Evolutionary conservation across 2,888 invertebrate species (phyloP).

Genomic region (Melinopterus prodromus): DNA sequence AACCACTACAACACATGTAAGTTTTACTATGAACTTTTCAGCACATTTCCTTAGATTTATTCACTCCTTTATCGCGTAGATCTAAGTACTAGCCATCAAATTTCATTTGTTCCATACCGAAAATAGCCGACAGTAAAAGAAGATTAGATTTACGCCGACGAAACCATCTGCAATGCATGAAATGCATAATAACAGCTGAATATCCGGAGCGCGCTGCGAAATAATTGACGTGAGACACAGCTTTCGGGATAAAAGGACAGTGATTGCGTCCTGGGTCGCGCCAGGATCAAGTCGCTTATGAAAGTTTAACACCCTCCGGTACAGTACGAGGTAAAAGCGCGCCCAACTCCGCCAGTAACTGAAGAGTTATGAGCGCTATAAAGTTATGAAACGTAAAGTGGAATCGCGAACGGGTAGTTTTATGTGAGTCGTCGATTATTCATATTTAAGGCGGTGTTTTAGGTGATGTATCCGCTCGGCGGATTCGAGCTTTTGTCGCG

Average conservation of each 20-base stretch:
- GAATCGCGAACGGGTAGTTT: background rate
- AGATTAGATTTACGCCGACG: background rate
- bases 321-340: conserved; percentile 29
- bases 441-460: background rate
- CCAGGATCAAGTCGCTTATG: conserved; percentile 42
- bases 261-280: conserved; percentile 46
- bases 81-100: background rate
- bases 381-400: background rate
- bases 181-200: conserved; percentile 39
- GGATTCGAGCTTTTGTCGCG: conserved; percentile 5
- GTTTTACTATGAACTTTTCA: background rate
- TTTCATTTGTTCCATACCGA: background rate
- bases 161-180: conserved; percentile 33
- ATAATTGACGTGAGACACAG: conserved; percentile 48
- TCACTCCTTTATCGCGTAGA: background rate
- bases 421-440: background rate
- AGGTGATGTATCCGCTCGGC: background rate
- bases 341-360: background rate
- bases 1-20: background rate
- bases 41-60: background rate
- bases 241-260: conserved; percentile 47
- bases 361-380: background rate
- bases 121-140: background rate
- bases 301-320: conserved; percentile 41
- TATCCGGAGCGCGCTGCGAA: conserved; percentile 36